These are phyloP conservation scores for Coracias cyanogaster DNA, from an alignment of 2,797 vertebrate species.

Conservation along the genomic window DNA sequence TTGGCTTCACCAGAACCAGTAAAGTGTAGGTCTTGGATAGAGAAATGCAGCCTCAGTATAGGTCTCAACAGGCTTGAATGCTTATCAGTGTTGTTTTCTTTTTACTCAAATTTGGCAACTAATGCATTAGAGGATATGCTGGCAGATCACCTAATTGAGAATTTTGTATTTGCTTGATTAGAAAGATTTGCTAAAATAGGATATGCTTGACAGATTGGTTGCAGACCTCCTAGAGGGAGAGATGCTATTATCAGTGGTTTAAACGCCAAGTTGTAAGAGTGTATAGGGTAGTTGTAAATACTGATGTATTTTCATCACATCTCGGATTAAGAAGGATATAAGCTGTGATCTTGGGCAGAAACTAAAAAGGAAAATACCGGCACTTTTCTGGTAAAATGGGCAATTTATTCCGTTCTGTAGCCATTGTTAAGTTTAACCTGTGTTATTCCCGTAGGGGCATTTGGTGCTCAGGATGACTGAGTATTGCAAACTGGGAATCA, in stretches of 20 bases:
- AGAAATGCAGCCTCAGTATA: neutral
- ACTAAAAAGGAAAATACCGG: neutral
- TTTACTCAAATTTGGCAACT: slow-evolving; percentile 1
- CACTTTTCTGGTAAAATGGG: neutral
- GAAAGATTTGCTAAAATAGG: neutral
- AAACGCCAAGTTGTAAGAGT: neutral
- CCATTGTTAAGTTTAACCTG: neutral
- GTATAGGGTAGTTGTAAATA: neutral
- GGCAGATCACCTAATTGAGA: neutral
- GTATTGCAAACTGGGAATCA: neutral
- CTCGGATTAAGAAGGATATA: neutral
- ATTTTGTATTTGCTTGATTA: slow-evolving; percentile 14
- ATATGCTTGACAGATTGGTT: neutral
- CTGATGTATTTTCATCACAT: neutral
- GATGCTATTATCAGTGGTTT: neutral
- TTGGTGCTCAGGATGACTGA: neutral
- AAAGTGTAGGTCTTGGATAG: neutral
- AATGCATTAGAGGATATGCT: neutral
- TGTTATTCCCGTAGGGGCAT: neutral
- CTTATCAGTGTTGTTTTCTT: neutral
- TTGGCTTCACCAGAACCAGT: neutral
- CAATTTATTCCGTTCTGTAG: neutral
- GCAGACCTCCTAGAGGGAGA: neutral
- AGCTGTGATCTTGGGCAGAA: neutral
- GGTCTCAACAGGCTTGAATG: neutral